Evolutionary conservation across 2,797 vertebrate genomes (phyloP).

Genomic region (Galago senegalensis): DNA sequence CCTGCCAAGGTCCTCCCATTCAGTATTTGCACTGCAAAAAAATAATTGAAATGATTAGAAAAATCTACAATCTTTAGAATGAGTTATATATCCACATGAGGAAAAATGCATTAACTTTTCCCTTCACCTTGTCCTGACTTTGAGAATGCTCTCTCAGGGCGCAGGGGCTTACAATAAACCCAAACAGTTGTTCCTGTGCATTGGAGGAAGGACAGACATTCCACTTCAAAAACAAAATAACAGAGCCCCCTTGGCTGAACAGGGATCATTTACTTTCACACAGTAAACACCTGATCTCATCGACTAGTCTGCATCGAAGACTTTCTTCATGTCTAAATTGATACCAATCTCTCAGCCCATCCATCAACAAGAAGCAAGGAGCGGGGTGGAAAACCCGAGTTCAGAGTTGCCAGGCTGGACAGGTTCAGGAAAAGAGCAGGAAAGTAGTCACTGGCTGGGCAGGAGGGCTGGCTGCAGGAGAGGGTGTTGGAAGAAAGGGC

Average conservation of each 20-base stretch:
- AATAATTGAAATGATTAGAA: conserved; percentile 24
- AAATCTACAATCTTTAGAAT: conserved; percentile 51
- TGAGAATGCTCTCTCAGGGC: not conserved
- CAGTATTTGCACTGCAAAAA: not conserved
- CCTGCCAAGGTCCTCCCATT: conserved; percentile 6
- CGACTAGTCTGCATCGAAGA: not conserved
- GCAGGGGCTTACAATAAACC: not conserved
- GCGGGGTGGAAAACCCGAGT: not conserved
- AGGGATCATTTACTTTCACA: not conserved
- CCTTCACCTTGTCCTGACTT: conserved; percentile 29
- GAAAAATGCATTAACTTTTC: not conserved
- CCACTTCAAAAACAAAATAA: conserved; percentile 28
- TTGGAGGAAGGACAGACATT: conserved; percentile 4
- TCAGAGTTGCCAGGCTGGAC: not conserved
- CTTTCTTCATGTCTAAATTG: conserved; percentile 42
- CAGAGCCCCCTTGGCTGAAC: not conserved
- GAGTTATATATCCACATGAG: not conserved
- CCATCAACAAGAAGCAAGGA: not conserved
- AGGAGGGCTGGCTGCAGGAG: not conserved
- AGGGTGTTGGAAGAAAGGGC: not conserved
- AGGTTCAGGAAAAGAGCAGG: not conserved
- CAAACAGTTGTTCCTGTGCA: not conserved
- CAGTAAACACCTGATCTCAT: not conserved
- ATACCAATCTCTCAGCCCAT: not conserved
- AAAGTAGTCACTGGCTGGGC: not conserved